Conservation (phyloP, 92 coral and sea anemone species). For the Heteractis magnifica region DNA sequence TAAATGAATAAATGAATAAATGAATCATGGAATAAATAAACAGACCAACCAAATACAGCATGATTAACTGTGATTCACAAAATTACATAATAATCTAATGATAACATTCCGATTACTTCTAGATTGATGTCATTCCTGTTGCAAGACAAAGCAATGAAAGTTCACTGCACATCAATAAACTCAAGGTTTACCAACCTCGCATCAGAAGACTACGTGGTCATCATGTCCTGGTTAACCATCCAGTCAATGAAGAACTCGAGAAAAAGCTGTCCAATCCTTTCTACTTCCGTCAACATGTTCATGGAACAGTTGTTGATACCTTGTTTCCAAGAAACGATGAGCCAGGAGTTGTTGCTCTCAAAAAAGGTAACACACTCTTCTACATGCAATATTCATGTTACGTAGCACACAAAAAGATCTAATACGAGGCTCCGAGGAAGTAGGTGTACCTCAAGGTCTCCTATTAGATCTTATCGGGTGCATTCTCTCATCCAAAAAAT, state of each 20-base stretch:
- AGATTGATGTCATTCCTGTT: conserved; percentile 67
- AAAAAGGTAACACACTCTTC: conserved; percentile 60
- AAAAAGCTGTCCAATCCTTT: conserved; percentile 79
- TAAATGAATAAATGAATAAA: no score
- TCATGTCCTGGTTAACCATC: conserved; percentile 61
- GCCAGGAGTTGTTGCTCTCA: conserved; percentile 65
- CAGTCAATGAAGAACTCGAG: conserved; percentile 91
- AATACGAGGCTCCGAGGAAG: no score
- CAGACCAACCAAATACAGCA: no score
- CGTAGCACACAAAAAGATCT: no score
- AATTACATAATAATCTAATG: background rate
- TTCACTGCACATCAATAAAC: conserved; percentile 54
- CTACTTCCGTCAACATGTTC: conserved; percentile 77
- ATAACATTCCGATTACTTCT: background rate
- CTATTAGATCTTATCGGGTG: no score
- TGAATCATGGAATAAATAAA: no score
- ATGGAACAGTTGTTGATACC: conserved; percentile 70
- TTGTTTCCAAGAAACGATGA: conserved; percentile 70
- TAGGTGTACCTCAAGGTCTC: no score
- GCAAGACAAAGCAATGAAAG: conserved; percentile 49
- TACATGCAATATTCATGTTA: no score
- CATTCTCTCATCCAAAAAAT: no score
- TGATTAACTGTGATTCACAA: no score
- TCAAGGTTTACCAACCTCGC: conserved; percentile 78
- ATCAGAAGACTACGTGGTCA: conserved; percentile 65